Evolutionary conservation across 2,113 vertebrate species (phyloP), one percentile per base, ranked within the genome.

Genomic region (Oenanthe melanoleuca): DNA sequence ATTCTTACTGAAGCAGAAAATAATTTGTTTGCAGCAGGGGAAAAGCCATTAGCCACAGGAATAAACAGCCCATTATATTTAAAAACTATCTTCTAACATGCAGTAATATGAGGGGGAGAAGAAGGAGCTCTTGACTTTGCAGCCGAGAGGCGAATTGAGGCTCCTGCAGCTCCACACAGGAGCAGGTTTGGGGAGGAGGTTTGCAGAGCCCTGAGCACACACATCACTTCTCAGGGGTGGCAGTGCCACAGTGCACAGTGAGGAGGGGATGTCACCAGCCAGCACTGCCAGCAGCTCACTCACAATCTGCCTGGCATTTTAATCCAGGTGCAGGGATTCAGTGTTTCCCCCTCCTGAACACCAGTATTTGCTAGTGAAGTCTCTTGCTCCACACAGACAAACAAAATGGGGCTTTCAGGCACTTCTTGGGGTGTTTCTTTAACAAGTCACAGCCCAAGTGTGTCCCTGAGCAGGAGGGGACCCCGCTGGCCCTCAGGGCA

Each of bases 1-100:
- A 80, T 59, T 69, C 67, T 86, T 94, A 82, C 66, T 85, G 37
- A 10, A 86, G 63, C 66, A 87, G 66, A 91, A 92, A 92, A 94
- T 31, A 91, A 88, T 90, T 94, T 47, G 84, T 88, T 86, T 95
- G 80, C 83, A 93, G 34, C 53, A 87, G 45, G 50, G 37, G 63
- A 63, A 64, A 42, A 96, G 24, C 71, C 74, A 50, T 81, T 94
- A 95, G 87, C 55, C 67, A 55, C 44, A 81, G 74, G 44, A 93
- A 29, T 75, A 85, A 89, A 44, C 78, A 74, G 47, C 64, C 24
- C 9, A 34, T 90, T 88, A 74, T 67, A 81, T 66, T 25, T 70
- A 86, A 73, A 73, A 92, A 49, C 69, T 72, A 13, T 80, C 52
- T 88, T 50, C 55, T 87, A 74, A 86, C 24, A 28, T 45, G 57